phyloP scores from a whole-genome alignment of 2,113 vertebrate species.

The Otolemur garnettii region DNA sequence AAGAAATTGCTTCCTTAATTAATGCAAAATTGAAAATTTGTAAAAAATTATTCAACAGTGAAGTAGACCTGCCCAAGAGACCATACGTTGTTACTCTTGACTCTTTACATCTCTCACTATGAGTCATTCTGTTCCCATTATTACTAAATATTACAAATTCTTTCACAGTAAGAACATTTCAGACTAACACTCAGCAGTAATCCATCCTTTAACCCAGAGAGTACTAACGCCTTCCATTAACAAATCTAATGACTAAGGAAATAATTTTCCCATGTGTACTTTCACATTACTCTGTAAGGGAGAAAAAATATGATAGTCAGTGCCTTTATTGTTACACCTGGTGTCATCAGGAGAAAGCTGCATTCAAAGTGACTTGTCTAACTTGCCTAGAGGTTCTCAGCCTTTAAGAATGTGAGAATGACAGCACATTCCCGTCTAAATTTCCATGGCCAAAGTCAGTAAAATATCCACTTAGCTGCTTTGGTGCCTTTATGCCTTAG shows the following conservation, averaged over 20 bases:
- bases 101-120: neutral
- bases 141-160: slow-evolving; percentile 60
- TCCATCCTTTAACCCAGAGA: slow-evolving; percentile 49
- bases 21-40: neutral
- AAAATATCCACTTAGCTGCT: neutral
- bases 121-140: slow-evolving; percentile 57
- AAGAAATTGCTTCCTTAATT: neutral
- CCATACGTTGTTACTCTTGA: neutral
- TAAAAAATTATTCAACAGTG: neutral
- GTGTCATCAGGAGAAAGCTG: slow-evolving; percentile 20
- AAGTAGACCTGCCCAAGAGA: neutral
- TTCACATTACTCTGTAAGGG: slow-evolving; percentile 30
- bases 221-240: slow-evolving; percentile 39
- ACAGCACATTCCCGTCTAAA: neutral
- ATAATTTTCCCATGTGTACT: slow-evolving; percentile 29
- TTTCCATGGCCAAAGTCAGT: neutral
- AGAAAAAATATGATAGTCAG: neutral
- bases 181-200: slow-evolving; percentile 53
- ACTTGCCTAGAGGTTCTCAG: slow-evolving; percentile 4
- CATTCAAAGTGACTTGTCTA: slow-evolving; percentile 15
- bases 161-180: slow-evolving; percentile 31
- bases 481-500: neutral
- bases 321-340: slow-evolving; percentile 32
- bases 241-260: slow-evolving; percentile 58
- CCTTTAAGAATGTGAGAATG: slow-evolving; percentile 27